phyloP scores from a whole-genome alignment of 2,797 vertebrate species.

The Dromococcyx pavoninus region DNA sequence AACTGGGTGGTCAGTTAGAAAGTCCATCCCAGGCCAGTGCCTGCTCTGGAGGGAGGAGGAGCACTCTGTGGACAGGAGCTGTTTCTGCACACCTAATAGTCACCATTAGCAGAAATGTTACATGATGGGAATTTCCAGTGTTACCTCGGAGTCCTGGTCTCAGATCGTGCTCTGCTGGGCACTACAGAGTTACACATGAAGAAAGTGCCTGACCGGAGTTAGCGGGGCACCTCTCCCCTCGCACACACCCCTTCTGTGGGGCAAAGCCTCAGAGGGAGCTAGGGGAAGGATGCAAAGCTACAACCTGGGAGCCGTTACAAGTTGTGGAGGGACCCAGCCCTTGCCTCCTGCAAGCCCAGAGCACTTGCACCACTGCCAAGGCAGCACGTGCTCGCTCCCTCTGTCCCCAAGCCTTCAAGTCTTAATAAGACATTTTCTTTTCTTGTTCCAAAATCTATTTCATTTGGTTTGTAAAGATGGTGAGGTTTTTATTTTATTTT shows the following conservation, averaged over 20 bases:
- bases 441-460: constrained; percentile 50
- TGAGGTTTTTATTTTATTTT: constrained; percentile 72
- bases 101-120: neutral
- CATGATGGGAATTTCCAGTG: neutral
- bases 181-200: neutral
- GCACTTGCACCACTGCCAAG: neutral
- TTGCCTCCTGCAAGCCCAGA: neutral
- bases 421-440: constrained; percentile 65
- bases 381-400: neutral
- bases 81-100: neutral
- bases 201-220: neutral
- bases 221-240: fast-evolving
- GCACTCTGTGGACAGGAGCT: neutral
- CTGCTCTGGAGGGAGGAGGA: neutral
- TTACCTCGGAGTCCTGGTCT: neutral
- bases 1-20: neutral
- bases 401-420: neutral
- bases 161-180: neutral
- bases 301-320: neutral
- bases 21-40: neutral
- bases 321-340: neutral
- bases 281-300: neutral
- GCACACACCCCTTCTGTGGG: fast-evolving
- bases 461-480: constrained; percentile 76
- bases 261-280: neutral